Base-by-base conservation (phyloP, 2,888 invertebrate species). In the Drosophila putrida region DNA sequence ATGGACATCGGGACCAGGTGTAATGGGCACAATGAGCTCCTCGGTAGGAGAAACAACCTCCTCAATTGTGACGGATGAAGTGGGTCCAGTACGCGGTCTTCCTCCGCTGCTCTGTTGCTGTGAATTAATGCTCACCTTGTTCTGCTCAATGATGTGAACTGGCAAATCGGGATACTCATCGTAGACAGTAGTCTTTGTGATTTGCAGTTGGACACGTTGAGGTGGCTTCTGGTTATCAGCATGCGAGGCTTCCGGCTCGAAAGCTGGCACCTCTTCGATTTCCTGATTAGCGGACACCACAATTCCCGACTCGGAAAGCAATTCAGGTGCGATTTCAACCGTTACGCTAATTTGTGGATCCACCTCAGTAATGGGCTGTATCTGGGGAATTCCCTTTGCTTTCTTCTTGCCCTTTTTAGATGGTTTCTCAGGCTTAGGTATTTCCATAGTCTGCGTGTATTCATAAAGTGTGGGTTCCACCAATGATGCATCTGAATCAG, bases 41-140 rank as follows among this genome's bases (percentile, higher is more conserved):
- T 93, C 93, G 0, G 91, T 91, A 6, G 94, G 93, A 0, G 93
- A 93, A 49, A 93, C 87, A 0, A 94, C 93, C 86, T 94, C 94
- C 88, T 94, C 94, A 58, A 94, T 94, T 55, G 93, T 94, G 3
- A 94, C 93, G 3, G 93, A 92, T 2, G 93, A 91, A 0, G 92
- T 93, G 38, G 93, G 93, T 77, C 91, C 82, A 4, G 80, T 83
- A 8, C 90, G 88, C 10, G 49, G 28, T 49, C 58, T 62, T 20
- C 84, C 85, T 4, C 71, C 58, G 10, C 60, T 71, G 20, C 63
- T 75, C 15, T 72, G 78, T 49, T 80, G 91, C 33, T 82, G 80
- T 4, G 87, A 65, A 0, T 90, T 72, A 38, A 91, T 71, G 49
- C 82, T 81, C 1, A 87, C 86, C 62, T 92, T 92, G 62, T 90